These are phyloP conservation scores for Saccopteryx bilineata DNA, from an alignment of 2,113 vertebrate species.

Conservation along the genomic window DNA sequence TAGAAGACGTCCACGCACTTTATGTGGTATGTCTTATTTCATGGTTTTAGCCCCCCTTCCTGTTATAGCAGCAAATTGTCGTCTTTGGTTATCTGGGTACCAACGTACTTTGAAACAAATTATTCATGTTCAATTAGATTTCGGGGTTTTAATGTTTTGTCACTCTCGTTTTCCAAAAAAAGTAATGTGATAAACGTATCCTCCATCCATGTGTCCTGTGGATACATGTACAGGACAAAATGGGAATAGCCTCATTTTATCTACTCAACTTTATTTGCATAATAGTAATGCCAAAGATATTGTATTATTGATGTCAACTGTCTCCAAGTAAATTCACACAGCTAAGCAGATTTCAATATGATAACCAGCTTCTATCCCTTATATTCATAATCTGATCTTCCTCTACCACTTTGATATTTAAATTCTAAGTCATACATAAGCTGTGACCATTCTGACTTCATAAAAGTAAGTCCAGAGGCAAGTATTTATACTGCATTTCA, in stretches of 20 bases:
- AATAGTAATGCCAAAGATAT: background rate
- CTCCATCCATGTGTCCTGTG: too few species aligned
- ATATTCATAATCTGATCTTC: conserved; percentile 53
- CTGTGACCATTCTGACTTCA: conserved; percentile 66
- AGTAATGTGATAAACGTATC: background rate
- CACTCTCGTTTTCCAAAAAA: background rate
- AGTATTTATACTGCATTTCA: conserved; percentile 59
- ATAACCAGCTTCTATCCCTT: conserved; percentile 20
- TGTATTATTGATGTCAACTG: background rate
- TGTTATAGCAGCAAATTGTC: background rate
- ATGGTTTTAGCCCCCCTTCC: background rate
- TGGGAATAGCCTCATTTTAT: background rate
- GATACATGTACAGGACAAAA: background rate
- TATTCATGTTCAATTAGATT: background rate
- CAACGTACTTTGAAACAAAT: background rate
- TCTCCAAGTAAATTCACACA: background rate
- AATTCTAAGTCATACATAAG: conserved; percentile 73
- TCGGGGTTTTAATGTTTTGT: background rate
- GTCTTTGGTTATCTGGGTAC: background rate
- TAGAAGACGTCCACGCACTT: background rate
- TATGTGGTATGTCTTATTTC: background rate
- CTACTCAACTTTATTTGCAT: background rate
- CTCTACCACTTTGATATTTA: conserved; percentile 36
- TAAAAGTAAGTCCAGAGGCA: conserved; percentile 54
- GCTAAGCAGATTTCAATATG: conserved; percentile 5